Conservation (phyloP, 2,888 invertebrate species). For the Nipponacmea schrenckii region DNA sequence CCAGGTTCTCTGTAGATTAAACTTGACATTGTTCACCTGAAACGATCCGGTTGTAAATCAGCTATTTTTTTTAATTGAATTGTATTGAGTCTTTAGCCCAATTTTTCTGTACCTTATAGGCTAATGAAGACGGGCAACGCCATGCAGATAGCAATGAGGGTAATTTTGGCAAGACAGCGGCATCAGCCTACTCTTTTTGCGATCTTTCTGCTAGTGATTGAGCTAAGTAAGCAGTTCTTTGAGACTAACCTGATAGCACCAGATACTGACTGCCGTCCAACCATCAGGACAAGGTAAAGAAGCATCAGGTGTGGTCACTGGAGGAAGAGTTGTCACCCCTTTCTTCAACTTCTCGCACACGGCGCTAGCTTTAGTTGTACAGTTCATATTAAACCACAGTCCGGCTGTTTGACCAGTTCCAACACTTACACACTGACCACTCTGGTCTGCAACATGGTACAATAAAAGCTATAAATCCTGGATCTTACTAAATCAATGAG, state of each 20-base stretch:
- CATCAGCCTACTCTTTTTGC: too few species aligned
- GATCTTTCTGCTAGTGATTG: too few species aligned
- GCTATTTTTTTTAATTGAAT: too few species aligned
- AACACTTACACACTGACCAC: slow-evolving; percentile 43
- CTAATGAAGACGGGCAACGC: too few species aligned
- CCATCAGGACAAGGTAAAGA: slow-evolving; percentile 40
- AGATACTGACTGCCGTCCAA: slow-evolving; percentile 34
- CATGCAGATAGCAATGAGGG: too few species aligned
- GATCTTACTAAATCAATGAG: too few species aligned
- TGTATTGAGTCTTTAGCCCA: too few species aligned
- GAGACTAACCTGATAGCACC: slow-evolving; percentile 45
- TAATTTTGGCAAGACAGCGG: too few species aligned
- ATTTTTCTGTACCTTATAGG: too few species aligned
- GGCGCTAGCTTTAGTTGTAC: slow-evolving; percentile 32
- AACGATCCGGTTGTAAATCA: not conserved
- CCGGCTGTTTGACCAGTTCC: slow-evolving; percentile 41
- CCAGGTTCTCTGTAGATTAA: slow-evolving; percentile 34
- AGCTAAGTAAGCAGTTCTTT: too few species aligned
- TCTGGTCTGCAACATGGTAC: slow-evolving; percentile 22
- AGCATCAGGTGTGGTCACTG: slow-evolving; percentile 33
- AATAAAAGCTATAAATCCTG: not conserved
- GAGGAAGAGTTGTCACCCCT: slow-evolving; percentile 35
- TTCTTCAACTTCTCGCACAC: slow-evolving; percentile 46
- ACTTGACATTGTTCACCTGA: slow-evolving; percentile 25
- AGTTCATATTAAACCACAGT: slow-evolving; percentile 44